A percentile compares a stretch with the other conserved stretches of the same genome.
phyloP scores from a whole-genome alignment of 2,888 invertebrate species.

The Cepaea hortensis region DNA sequence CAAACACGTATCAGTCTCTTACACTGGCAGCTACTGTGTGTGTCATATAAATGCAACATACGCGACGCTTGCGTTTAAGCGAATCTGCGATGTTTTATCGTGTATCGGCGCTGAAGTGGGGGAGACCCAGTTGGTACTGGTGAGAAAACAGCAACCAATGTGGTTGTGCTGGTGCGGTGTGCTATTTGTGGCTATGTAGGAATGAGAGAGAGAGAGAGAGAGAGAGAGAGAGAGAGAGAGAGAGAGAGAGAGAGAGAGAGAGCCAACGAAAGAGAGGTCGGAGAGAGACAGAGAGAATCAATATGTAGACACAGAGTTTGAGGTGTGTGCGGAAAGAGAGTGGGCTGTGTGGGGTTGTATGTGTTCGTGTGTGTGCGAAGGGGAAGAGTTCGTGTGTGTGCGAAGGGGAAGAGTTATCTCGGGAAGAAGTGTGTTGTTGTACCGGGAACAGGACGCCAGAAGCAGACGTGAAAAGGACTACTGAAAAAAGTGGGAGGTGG shows the following conservation, averaged over 20 bases:
- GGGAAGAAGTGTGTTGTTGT: slow-evolving; percentile 18
- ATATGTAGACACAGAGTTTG: slow-evolving; percentile 29
- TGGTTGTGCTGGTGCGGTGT: slow-evolving; percentile 40
- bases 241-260: too few species aligned
- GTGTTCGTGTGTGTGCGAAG: slow-evolving; percentile 14
- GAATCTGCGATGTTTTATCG: slow-evolving; percentile 17
- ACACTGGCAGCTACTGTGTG: neutral
- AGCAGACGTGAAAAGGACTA: neutral
- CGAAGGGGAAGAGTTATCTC: neutral
- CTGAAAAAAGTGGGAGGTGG: neutral
- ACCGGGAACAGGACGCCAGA: neutral
- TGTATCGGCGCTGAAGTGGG: slow-evolving; percentile 17
- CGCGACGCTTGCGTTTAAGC: slow-evolving; percentile 8
- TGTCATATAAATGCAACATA: slow-evolving; percentile 23
- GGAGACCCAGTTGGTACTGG: neutral
- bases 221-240: slow-evolving; percentile 6
- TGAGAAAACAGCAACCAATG: slow-evolving; percentile 33
- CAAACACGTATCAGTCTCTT: neutral
- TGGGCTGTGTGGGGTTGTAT: neutral
- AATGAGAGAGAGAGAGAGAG: slow-evolving; percentile 25
- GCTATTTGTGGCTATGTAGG: slow-evolving; percentile 42
- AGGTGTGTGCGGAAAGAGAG: neutral
- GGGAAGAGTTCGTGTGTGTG: neutral
- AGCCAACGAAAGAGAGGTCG: neutral
- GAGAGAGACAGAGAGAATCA: slow-evolving; percentile 16